Evolutionary conservation across 53 echinoderm and acorn worm species (phyloP).

Genomic region (Stichopus horrens): DNA sequence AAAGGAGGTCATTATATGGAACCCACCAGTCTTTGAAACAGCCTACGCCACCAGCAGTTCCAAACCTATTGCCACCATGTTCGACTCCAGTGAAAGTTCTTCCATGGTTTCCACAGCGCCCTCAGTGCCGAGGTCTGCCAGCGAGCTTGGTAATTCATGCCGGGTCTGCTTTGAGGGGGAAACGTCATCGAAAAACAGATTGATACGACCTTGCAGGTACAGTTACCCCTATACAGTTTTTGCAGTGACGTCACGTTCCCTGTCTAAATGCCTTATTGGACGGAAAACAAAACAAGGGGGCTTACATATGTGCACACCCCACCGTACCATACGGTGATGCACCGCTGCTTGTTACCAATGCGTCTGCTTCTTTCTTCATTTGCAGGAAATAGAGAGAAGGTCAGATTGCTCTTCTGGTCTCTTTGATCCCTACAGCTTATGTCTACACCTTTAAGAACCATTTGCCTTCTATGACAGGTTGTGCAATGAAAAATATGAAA

Average conservation of each 20-base stretch:
- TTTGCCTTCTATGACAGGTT: too few species aligned
- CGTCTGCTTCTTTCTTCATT: too few species aligned
- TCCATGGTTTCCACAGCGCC: constrained; percentile 88
- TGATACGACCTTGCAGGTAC: constrained; percentile 91
- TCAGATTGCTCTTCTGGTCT: too few species aligned
- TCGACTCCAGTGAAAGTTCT: constrained; percentile 90
- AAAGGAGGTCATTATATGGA: constrained; percentile 77
- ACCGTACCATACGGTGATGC: too few species aligned
- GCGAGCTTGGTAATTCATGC: constrained; percentile 87
- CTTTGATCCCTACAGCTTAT: too few species aligned
- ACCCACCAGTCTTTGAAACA: constrained; percentile 50
- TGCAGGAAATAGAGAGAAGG: too few species aligned
- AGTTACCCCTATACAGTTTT: neutral
- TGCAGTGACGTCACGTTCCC: too few species aligned
- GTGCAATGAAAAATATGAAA: neutral
- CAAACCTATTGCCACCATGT: constrained; percentile 43
- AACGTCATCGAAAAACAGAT: constrained; percentile 85
- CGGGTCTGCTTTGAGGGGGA: constrained; percentile 95
- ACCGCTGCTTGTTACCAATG: too few species aligned
- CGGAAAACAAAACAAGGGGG: too few species aligned
- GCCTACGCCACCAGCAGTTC: constrained; percentile 7
- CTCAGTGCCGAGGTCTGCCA: constrained; percentile 90
- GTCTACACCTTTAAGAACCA: too few species aligned
- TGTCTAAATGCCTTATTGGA: too few species aligned
- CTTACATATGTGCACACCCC: too few species aligned